Conservation (phyloP, 2,113 vertebrate genomes). For the Emydocephalus ijimae region DNA sequence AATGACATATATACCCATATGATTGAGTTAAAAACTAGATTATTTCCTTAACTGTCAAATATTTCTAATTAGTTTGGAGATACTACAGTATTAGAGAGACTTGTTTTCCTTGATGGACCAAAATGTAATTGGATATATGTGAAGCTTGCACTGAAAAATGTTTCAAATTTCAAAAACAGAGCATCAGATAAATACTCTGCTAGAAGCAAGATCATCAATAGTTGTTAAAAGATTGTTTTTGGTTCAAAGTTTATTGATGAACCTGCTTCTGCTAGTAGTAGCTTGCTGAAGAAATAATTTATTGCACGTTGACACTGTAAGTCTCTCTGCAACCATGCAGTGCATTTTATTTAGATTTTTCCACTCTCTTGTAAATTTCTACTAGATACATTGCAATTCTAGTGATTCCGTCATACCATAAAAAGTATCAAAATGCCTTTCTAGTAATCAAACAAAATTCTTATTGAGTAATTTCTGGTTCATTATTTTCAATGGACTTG, state of each 20-base stretch:
- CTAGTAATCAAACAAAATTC: not conserved
- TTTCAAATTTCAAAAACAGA: slow-evolving; percentile 36
- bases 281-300: slow-evolving; percentile 18
- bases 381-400: not conserved
- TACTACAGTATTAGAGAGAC: slow-evolving; percentile 19
- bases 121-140: slow-evolving; percentile 17
- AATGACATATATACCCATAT: not conserved
- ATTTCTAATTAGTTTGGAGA: not conserved
- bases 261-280: slow-evolving; percentile 10
- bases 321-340: slow-evolving; percentile 27
- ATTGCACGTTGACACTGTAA: slow-evolving; percentile 33
- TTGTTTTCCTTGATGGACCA: slow-evolving; percentile 19
- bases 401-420: not conserved
- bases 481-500: not conserved
- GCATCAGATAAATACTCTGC: not conserved
- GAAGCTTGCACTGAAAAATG: slow-evolving; percentile 28
- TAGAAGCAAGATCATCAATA: slow-evolving; percentile 15
- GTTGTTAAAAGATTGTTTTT: slow-evolving; percentile 4
- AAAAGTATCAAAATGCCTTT: not conserved
- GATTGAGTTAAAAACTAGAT: not conserved
- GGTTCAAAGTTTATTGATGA: slow-evolving; percentile 20
- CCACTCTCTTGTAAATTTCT: not conserved
- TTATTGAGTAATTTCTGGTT: not conserved
- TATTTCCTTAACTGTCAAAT: not conserved
- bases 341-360: not conserved